A percentile compares a stretch with the other conserved stretches of the same genome.
These are phyloP conservation scores for Pterois miles DNA, from an alignment of 2,797 vertebrate species.

Conservation along the genomic window DNA sequence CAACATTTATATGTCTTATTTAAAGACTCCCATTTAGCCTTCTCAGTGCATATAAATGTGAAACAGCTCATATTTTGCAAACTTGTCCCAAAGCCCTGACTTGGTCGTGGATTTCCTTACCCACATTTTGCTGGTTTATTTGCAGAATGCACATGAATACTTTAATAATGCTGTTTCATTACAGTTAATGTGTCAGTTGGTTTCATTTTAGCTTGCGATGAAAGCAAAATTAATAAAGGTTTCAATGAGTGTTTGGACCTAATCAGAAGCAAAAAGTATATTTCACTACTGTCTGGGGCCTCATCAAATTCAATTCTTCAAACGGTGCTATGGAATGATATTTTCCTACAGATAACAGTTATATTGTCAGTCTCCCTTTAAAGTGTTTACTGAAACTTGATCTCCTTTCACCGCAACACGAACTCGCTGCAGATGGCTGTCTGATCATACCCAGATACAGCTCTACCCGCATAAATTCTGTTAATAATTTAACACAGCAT, in stretches of 20 bases:
- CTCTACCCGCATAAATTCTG: constrained; percentile 66
- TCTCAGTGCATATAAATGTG: neutral
- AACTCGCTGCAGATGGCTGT: constrained; percentile 67
- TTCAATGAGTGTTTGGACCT: neutral
- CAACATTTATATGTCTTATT: neutral
- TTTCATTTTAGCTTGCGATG: neutral
- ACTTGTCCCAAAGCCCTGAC: neutral
- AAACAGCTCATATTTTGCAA: neutral
- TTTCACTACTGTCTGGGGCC: neutral
- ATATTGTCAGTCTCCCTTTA: neutral
- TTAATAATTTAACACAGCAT: constrained; percentile 81
- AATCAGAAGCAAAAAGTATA: neutral
- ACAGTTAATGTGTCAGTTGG: neutral
- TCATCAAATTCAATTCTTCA: neutral
- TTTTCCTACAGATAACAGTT: neutral
- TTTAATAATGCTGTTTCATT: neutral
- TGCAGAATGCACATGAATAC: neutral
- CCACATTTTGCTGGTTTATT: neutral
- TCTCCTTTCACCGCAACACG: constrained; percentile 56
- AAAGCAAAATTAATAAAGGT: neutral
- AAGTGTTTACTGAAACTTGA: constrained; percentile 59
- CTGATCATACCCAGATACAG: constrained; percentile 66
- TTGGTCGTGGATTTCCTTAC: neutral
- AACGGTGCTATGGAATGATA: neutral
- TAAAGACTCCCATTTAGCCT: neutral